Base-by-base conservation (phyloP, 2,888 invertebrate genomes). In the Lochmaea capreae region DNA sequence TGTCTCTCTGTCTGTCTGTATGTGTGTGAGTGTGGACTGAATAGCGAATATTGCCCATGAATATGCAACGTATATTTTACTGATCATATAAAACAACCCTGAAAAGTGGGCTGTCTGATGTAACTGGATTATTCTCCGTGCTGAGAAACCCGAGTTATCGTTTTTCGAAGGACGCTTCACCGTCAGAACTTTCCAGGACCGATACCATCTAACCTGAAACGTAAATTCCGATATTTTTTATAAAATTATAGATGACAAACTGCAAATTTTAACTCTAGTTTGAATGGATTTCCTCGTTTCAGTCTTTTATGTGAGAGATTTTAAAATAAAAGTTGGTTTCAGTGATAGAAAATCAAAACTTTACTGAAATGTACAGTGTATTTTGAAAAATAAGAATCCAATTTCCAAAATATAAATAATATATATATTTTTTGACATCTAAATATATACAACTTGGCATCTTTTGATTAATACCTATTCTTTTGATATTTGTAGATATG, bases 41-140 rank as follows among this genome's bases (percentile, higher is more conserved):
- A 81, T 80, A 81, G 81, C 81, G 81, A 81, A 80, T 79, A 74
- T 78, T 77, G 76, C 79, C 83, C 82, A 83, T 83, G 83, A 83
- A 83, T 83, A 83, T 83, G 83, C 83, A 83, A 82, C 81, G 82
- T 83, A 83, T 83, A 83, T 83, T 83, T 83, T 83, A 80, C 81
- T 82, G 83, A 83, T 83, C 82, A 81, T 80, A 83, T 83, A 83
- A 83, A 83, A 83, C 83, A 83, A 80, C 81, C 79, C 81, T 76
- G 79, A 82, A 82, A 83, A 83, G 83, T 83, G 80, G 83, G 79
- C 81, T 81, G 80, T 79, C 79, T 79, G 18, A 46, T 46, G 80
- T 83, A 83, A 83, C 82, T 79, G 82, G 81, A 83, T 83, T 83
- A 83, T 80, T 11, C 58, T 26, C 58, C 49, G 33, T 71, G 77